Percentiles rank a stretch among this genome's conserved stretches.
Conservation (phyloP, 1,140 invertebrate genomes). For the Zaprionus inermis region DNA sequence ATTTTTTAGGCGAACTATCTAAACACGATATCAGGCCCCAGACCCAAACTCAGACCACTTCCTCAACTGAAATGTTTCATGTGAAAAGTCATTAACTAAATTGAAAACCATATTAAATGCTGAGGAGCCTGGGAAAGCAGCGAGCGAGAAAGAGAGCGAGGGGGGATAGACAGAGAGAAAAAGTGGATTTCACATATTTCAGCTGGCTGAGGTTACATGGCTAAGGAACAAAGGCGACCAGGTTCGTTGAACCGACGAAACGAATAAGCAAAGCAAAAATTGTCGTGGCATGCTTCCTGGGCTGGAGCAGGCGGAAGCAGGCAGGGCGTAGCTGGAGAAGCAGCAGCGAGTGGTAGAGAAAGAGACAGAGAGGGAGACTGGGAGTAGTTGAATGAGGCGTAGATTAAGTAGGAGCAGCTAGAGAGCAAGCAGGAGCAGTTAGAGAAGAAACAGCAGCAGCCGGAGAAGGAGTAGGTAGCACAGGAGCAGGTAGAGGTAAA, state of each 20-base stretch:
- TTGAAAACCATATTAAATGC: constrained; percentile 69
- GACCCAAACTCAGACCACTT: too few species aligned
- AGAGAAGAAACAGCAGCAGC: not conserved
- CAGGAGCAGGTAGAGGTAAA: not conserved
- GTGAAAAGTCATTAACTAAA: constrained; percentile 73
- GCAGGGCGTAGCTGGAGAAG: too few species aligned
- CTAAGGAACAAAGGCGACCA: constrained; percentile 24
- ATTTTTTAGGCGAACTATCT: not conserved
- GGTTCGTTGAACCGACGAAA: constrained; percentile 73
- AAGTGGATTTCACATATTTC: constrained; percentile 25
- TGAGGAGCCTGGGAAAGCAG: constrained; percentile 9
- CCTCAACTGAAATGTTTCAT: not conserved
- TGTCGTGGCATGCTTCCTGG: constrained; percentile 57
- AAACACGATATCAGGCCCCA: constrained; percentile 2
- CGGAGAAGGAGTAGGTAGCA: not conserved
- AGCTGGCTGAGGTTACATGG: constrained; percentile 40
- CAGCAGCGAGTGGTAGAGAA: too few species aligned
- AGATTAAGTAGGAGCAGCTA: too few species aligned
- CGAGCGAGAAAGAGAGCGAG: not conserved
- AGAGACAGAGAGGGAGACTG: too few species aligned
- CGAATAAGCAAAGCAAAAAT: constrained; percentile 42
- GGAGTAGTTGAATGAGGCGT: too few species aligned
- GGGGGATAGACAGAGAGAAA: not conserved
- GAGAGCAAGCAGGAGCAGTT: not conserved
- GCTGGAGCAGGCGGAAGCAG: constrained; percentile 1